Evolutionary conservation across 2,888 invertebrate species (phyloP), one percentile per base, ranked within the genome.

Genomic region (Agrotis clavis): DNA sequence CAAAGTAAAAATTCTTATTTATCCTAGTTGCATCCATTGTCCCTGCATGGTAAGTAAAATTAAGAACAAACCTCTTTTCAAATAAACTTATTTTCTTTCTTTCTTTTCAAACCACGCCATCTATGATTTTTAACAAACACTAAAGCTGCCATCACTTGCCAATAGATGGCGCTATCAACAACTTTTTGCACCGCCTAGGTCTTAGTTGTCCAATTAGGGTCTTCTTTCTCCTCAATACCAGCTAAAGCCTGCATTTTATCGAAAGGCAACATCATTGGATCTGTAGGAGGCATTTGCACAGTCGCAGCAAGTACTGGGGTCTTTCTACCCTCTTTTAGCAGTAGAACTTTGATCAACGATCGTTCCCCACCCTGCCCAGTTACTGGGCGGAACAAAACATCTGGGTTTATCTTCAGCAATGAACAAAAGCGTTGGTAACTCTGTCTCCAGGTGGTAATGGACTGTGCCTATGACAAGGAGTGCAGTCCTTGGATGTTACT

Each of bases 271-370:
- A 96, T 95, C 91, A 96, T 91, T 0, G 96, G 96, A 81, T 99
- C 98, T 47, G 98, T 98, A 54, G 98, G 97, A 1, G 99, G 99
- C 98, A 99, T 99, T 83, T 97, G 97, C 59, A 99, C 98, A 0
- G 98, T 97, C 0, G 99, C 98, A 0, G 99, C 98, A 25, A 99
- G 96, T 13, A 99, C 96, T 0, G 99, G 98, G 59, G 96, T 96
- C 19, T 96, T 92, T 76, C 97, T 96, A 7, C 96, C 97, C 65
- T 96, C 95, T 86, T 97, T 97, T 60, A 98, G 91, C 9, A 96
- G 87, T 2, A 96, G 82, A 0, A 96, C 86, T 87, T 95, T 96
- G 18, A 96, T 87, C 1, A 94, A 83, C 1, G 94, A 89, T 19
- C 93, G 82, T 71, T 94, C 93, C 0, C 94, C 93, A 2, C 90